Base-by-base conservation (phyloP, 2,888 invertebrate genomes). In the Oxycera nigricornis region DNA sequence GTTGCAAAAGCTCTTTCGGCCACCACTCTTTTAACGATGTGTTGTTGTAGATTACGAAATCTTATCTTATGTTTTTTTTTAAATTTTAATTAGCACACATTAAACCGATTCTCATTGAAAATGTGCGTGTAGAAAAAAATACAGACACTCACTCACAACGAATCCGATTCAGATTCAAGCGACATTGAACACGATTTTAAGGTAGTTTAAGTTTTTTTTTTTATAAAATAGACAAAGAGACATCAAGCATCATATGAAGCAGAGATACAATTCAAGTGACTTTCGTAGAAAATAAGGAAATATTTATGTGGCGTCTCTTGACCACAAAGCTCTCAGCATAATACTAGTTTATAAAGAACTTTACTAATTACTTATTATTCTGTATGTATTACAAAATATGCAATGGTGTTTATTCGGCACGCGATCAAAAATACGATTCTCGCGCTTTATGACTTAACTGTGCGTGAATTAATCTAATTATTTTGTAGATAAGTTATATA, bases 51-150 rank as follows among this genome's bases (percentile, higher is more conserved):
- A 46, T 46, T 46, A 46, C 17, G 46, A 20, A 65, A 65, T 65
- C 65, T 65, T 65, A 65, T 65, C 65, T 65, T 24, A 26, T n/a
- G n/a, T n/a, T n/a, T n/a, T n/a, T n/a, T n/a, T 41, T 65, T 65
- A 41, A 9, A 30, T 17, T 31, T 61, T 61, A 61, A 61, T 61
- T 61, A 61, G 61, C 31, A 61, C 61, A 61, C 31, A 17, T 28
- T 26, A 46, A 7, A 46, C 11, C 3, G 3, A 17, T 61, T 52
- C 24, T 31, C 31, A 61, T 61, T 31, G 28, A 61, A 24, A 28
- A 57, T 28, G 24, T 26, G 24, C 57, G n/a, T 9, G 31, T 61
- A 59, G 11, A 28, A n/a, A n/a, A n/a, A n/a, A n/a, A n/a, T n/a
- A n/a, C n/a, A n/a, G n/a, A n/a, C n/a, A n/a, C n/a, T n/a, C n/a